Evolutionary conservation across 92 coral and sea anemone genomes (phyloP).

Genomic region (Zoanthus gigantus): DNA sequence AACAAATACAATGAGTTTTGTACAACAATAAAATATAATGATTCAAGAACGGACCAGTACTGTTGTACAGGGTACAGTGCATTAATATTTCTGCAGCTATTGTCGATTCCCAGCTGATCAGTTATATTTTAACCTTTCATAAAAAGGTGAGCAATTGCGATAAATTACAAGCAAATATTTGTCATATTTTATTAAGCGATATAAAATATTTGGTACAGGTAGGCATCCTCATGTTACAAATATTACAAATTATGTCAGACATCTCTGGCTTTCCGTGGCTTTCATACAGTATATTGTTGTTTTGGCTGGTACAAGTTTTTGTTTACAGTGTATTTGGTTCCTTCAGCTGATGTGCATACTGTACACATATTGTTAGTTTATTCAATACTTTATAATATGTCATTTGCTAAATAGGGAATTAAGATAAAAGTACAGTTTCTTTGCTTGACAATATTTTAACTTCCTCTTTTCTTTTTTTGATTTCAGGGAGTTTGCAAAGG

Average conservation of each 20-base stretch:
- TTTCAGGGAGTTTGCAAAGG: background rate
- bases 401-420: background rate
- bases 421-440: background rate
- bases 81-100: background rate
- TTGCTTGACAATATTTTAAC: background rate
- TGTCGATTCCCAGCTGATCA: background rate
- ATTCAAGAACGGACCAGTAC: background rate
- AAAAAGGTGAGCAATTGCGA: background rate
- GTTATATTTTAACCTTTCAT: background rate
- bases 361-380: background rate
- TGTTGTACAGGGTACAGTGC: background rate
- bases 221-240: background rate
- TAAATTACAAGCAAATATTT: background rate
- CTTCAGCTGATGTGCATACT: slow-evolving; percentile 8
- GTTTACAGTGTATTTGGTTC: slow-evolving; percentile 3
- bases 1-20: background rate
- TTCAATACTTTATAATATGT: background rate
- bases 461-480: background rate
- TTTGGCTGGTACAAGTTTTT: slow-evolving; percentile 1
- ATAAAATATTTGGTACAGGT: too few species aligned
- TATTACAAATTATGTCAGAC: background rate
- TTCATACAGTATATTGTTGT: background rate
- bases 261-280: background rate
- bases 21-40: background rate
- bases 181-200: background rate